Base-by-base conservation (phyloP, 2,113 vertebrate genomes). In the Xerus inauris region DNA sequence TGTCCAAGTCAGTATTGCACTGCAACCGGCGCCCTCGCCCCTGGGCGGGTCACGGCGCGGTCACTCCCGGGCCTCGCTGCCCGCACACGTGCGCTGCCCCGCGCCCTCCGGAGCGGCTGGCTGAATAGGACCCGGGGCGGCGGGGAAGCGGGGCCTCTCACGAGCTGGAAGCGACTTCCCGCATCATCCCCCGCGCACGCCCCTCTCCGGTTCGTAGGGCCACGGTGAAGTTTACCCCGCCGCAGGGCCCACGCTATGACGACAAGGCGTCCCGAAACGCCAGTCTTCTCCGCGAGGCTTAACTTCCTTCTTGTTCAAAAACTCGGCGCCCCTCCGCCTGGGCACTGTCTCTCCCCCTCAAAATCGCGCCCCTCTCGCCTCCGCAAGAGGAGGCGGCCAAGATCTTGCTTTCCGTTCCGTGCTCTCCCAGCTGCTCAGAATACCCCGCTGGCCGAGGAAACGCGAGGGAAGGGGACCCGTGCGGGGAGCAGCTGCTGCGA, bases 131-230 rank as follows among this genome's bases (percentile, higher is more conserved):
- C 24, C 45, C 4, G 26, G 40, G 76, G 51, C 16, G 9, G 38
- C 77, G 1, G 38, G 64, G 51, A 5, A 45, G 19, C 20, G 1
- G 51, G 73, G 38, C 72, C 12, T 80, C 91, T 98, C 96, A 97
- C 65, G 35, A 67, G 67, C 81, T 54, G 30, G 38, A 26, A 51
- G 49, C 4, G 51, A 45, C 20, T 54, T 71, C 76, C 2, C n/a
- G 89, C 97, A 95, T 71, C 96, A 87, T 82, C 92, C 75, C 51
- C 32, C 7, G 38, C 28, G 54, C 96, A 84, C 92, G 76, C 90
- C 87, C 65, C 30, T 64, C 24, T 83, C 2, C 4, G 42, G 73
- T 71, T 94, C 7, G 42, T 91, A n/a, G 42, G 6, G 93, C 91
- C 6, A 47, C 75, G 0, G 73, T 26, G 62, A 57, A 92, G 94